Conservation (phyloP, 2,888 invertebrate species). For the Venusia cambrica region DNA sequence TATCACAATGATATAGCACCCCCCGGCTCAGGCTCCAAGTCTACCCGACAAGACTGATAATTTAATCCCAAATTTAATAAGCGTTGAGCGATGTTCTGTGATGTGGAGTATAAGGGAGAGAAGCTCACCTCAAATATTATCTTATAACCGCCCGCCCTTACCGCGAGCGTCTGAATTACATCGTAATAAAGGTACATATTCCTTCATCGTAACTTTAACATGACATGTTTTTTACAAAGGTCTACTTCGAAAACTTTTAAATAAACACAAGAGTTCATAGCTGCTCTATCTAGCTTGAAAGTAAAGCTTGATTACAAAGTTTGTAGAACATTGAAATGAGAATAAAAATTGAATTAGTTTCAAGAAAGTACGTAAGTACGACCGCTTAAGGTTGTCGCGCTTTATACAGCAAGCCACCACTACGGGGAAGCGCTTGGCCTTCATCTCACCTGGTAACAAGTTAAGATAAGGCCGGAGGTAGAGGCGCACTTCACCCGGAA, state of each 20-base stretch:
- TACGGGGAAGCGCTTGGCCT: too few relatives aligned
- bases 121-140: constrained; percentile 24
- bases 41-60: constrained; percentile 37
- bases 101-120: constrained; percentile 30
- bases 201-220: constrained; percentile 4
- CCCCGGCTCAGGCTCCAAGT: too few relatives aligned
- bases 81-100: constrained; percentile 28
- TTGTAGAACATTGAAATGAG: constrained; percentile 5
- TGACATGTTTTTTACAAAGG: constrained; percentile 17
- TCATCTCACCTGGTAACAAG: too few relatives aligned
- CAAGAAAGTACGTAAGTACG: constrained; percentile 3
- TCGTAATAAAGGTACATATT: constrained; percentile 4
- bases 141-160: constrained; percentile 10
- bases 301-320: constrained; percentile 13
- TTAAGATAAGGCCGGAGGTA: too few relatives aligned
- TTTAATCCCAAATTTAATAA: constrained; percentile 49
- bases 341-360: constrained; percentile 7
- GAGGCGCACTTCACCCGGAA: too few relatives aligned
- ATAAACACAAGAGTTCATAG: constrained; percentile 34
- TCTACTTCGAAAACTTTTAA: constrained; percentile 27
- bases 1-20: too few relatives aligned
- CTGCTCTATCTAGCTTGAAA: constrained; percentile 31
- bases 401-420: too few relatives aligned
- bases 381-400: too few relatives aligned
- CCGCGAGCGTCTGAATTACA: constrained; percentile 8